Evolutionary conservation across 2,113 vertebrate species (phyloP).

Genomic region (Antigone vipio): DNA sequence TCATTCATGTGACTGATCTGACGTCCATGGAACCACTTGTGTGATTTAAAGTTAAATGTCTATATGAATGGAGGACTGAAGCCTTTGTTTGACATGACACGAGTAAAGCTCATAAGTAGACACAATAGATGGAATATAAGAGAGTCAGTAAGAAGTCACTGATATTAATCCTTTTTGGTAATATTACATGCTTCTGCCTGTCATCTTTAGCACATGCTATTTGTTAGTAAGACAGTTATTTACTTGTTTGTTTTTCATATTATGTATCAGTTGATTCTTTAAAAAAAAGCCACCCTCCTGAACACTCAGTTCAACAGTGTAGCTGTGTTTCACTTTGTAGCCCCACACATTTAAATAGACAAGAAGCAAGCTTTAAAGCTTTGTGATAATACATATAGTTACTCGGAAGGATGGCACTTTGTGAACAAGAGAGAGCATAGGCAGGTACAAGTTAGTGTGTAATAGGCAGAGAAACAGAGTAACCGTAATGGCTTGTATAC

Average conservation of each 20-base stretch:
- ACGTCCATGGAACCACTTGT: background rate
- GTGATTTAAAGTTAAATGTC: background rate
- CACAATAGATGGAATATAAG: background rate
- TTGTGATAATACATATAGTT: background rate
- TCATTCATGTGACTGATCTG: background rate
- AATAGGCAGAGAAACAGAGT: background rate
- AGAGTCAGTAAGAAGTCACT: background rate
- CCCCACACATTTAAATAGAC: background rate
- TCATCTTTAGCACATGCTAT: background rate
- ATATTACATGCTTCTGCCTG: background rate
- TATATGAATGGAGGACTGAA: background rate
- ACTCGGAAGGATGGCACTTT: background rate
- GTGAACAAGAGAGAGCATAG: background rate
- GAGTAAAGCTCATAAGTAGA: background rate
- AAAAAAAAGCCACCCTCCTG: background rate
- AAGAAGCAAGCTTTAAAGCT: background rate
- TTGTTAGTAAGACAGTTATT: background rate
- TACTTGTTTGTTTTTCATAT: background rate
- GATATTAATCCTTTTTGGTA: background rate
- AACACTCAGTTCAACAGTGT: background rate
- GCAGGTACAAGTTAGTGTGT: background rate
- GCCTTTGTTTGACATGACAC: background rate
- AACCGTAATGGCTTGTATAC: background rate
- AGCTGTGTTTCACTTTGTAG: background rate
- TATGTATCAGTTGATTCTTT: background rate